Conservation (phyloP, 2,888 invertebrate species). For the Pomacea canaliculata region DNA sequence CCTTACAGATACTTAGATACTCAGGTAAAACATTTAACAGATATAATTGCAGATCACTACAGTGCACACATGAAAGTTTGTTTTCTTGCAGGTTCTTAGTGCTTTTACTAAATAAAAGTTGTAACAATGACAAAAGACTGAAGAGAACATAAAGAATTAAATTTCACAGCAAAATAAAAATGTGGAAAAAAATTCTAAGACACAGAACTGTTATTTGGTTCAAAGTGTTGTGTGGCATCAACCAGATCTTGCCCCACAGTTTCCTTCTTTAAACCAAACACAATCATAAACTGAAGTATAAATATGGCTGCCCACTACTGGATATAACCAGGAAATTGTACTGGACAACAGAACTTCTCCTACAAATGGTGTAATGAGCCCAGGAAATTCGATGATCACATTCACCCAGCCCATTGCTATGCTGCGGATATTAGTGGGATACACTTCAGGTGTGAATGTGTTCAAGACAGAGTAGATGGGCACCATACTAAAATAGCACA, state of each 20-base stretch:
- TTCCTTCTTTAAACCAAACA: constrained; percentile 48
- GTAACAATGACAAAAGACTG: no score
- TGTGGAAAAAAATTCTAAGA: no score
- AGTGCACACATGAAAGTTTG: no score
- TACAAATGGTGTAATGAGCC: constrained; percentile 54
- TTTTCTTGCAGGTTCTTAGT: no score
- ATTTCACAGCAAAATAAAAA: no score
- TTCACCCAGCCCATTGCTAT: constrained; percentile 59
- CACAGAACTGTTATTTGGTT: no score
- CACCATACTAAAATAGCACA: constrained; percentile 60
- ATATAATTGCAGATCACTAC: no score
- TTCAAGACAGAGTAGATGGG: constrained; percentile 61
- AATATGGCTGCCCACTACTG: constrained; percentile 55
- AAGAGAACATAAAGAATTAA: no score
- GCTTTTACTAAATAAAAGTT: no score
- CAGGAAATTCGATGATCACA: constrained; percentile 53
- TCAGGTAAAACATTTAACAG: no score
- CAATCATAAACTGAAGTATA: constrained; percentile 45
- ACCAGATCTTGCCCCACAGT: constrained; percentile 48
- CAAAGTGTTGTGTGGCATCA: constrained; percentile 28
- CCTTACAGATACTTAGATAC: no score
- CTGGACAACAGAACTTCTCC: constrained; percentile 54
- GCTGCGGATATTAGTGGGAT: constrained; percentile 54
- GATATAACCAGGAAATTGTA: constrained; percentile 54
- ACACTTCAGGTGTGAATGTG: constrained; percentile 59